These are phyloP conservation scores for Thumatha senex DNA, from an alignment of 2,888 invertebrate genomes.

Conservation along the genomic window DNA sequence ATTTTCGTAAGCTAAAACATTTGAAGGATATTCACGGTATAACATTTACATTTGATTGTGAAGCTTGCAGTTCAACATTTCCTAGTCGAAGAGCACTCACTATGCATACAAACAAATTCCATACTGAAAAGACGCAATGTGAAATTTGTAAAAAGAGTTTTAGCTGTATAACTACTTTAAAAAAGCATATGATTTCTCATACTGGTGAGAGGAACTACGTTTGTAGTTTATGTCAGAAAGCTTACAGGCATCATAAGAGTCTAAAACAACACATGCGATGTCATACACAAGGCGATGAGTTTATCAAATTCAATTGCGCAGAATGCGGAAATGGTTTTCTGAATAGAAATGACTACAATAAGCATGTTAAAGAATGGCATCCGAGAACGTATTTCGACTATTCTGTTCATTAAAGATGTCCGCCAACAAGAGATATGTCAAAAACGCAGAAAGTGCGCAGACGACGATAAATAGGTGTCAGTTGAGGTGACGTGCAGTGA, in stretches of 20 bases:
- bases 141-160: constrained; percentile 75
- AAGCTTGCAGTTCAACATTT: constrained; percentile 58
- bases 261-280: constrained; percentile 67
- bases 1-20: constrained; percentile 66
- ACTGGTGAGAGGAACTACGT: constrained; percentile 57
- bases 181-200: constrained; percentile 61
- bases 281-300: constrained; percentile 43
- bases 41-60: constrained; percentile 62
- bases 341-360: constrained; percentile 52
- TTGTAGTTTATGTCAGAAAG: constrained; percentile 74
- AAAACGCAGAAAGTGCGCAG: neutral
- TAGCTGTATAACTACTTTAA: constrained; percentile 61
- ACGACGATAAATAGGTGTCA: no score
- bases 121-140: constrained; percentile 71
- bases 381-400: constrained; percentile 48
- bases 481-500: no score
- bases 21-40: constrained; percentile 63
- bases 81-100: constrained; percentile 56
- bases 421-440: neutral
- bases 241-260: constrained; percentile 75
- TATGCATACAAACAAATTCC: constrained; percentile 64
- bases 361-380: constrained; percentile 62
- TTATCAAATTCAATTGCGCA: constrained; percentile 47
- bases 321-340: constrained; percentile 52
- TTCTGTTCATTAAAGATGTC: constrained; percentile 18